Evolutionary conservation across 2,888 invertebrate species (phyloP), one percentile per base, ranked within the genome.

Genomic region (Dioctria rufipes): DNA sequence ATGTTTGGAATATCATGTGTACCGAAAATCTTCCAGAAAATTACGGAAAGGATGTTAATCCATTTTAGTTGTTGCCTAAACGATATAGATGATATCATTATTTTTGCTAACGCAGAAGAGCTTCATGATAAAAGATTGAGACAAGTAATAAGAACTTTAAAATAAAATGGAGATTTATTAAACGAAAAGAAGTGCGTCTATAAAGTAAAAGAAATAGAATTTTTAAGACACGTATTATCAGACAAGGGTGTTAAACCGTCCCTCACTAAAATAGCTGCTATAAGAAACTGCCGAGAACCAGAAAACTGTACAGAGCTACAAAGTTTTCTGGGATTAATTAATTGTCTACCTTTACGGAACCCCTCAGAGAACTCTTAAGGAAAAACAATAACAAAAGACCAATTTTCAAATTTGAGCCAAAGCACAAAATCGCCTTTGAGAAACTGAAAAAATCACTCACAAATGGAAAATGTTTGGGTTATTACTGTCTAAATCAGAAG

Each of bases 11-110:
- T 89, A 8, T 84, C 84, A 2, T 88, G 87, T 73, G 90, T 90
- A 4, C 87, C 88, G 0, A 90, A 89, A 84, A 84, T 88, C 2
- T 90, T 88, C 82, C 88, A 89, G 84, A 87, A 89, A 84, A 85
- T 85, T 2, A 80, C 90, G 42, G 86, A 87, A 81, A 82, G 83
- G 81, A 85, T 88, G 6, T 71, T 89, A 3, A 49, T 81, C 58
- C 84, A 83, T 4, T 87, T 87, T 37, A 84, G 86, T 58, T 87
- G 87, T 0, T 85, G 84, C 3, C 81, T 87, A 42, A 88, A 87
- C 75, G 85, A 86, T 67, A 86, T 86, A 40, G 89, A 88, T 83
- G 88, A 89, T 83, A 87, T 89, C 2, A 13, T 60, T 5, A 13
- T 60, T 2, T 60, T 13, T 13, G 60, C 8, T 5, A 13, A 60